Conservation (phyloP, 2,113 vertebrate genomes). For the Paracanthobrama guichenoti region DNA sequence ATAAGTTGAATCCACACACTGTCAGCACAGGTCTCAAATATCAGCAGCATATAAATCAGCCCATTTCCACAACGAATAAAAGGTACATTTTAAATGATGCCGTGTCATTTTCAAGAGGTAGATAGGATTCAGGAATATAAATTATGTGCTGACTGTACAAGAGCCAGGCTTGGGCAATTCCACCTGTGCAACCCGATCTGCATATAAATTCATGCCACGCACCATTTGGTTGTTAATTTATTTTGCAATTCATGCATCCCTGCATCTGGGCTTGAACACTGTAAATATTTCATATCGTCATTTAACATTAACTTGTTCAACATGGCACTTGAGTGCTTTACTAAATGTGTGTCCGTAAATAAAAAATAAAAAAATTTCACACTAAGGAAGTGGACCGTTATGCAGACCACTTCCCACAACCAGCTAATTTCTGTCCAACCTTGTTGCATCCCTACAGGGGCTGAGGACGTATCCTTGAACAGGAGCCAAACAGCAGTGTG, state of each 20-base stretch:
- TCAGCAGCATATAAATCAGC: slow-evolving; percentile 16
- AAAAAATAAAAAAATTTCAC: too few relatives aligned
- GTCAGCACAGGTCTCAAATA: slow-evolving; percentile 19
- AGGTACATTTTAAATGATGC: slow-evolving; percentile 32
- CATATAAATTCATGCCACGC: slow-evolving; percentile 39
- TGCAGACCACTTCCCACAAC: slow-evolving; percentile 49
- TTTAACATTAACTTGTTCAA: slow-evolving; percentile 41
- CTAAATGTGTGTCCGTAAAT: neutral
- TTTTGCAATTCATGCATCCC: slow-evolving; percentile 31
- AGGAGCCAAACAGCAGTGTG: slow-evolving; percentile 56
- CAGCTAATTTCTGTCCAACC: slow-evolving; percentile 54
- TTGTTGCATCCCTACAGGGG: slow-evolving; percentile 33
- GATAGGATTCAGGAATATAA: slow-evolving; percentile 35
- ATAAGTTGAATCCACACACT: slow-evolving; percentile 18
- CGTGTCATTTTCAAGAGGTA: slow-evolving; percentile 25
- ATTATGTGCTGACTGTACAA: slow-evolving; percentile 35
- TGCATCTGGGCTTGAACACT: slow-evolving; percentile 12
- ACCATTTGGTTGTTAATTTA: slow-evolving; percentile 40
- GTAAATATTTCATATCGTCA: slow-evolving; percentile 49
- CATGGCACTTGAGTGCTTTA: neutral
- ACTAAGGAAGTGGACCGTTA: slow-evolving; percentile 12
- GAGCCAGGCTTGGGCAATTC: slow-evolving; percentile 21
- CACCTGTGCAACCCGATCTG: slow-evolving; percentile 19
- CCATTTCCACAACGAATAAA: slow-evolving; percentile 24
- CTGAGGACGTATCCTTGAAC: slow-evolving; percentile 64